A percentile compares a stretch with the other conserved stretches of the same genome.
These are phyloP conservation scores for Hippocampus mohnikei DNA, from an alignment of 2,113 vertebrate species.

Conservation along the genomic window DNA sequence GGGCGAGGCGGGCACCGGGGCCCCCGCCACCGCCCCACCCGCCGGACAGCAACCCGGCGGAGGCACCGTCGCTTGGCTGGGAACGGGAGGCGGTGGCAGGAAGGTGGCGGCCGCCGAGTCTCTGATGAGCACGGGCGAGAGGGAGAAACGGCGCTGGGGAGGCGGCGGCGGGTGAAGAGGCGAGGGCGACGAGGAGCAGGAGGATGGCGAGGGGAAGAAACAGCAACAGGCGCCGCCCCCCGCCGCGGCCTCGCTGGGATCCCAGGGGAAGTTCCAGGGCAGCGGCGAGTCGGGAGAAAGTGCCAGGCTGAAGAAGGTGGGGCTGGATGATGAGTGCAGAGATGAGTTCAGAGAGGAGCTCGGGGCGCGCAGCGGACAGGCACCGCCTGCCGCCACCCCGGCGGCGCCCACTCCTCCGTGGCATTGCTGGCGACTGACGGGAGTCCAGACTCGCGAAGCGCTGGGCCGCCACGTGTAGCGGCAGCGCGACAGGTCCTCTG, in stretches of 20 bases:
- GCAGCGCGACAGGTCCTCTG: conserved; percentile 80
- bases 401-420: conserved; percentile 58
- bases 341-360: conserved; percentile 80
- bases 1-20: conserved; percentile 71
- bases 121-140: conserved; percentile 73
- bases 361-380: conserved; percentile 76
- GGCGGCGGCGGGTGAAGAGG: conserved; percentile 72
- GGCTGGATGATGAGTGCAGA: conserved; percentile 81
- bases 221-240: conserved; percentile 75
- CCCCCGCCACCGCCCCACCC: conserved; percentile 6
- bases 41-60: conserved; percentile 63
- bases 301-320: conserved; percentile 85
- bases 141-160: conserved; percentile 82
- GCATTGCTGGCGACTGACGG: conserved; percentile 83
- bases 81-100: conserved; percentile 64
- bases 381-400: conserved; percentile 45
- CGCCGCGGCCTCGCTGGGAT: conserved; percentile 68
- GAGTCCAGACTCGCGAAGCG: conserved; percentile 88
- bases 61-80: conserved; percentile 68
- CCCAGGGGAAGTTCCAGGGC: conserved; percentile 78
- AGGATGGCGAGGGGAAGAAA: conserved; percentile 72
- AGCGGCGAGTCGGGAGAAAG: conserved; percentile 80
- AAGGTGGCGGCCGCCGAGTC: conserved; percentile 58
- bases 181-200: conserved; percentile 71
- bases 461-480: conserved; percentile 85